Evolutionary conservation across 2,888 invertebrate species (phyloP), one percentile per base, ranked within the genome.

Genomic region (Stenodema calcarata): DNA sequence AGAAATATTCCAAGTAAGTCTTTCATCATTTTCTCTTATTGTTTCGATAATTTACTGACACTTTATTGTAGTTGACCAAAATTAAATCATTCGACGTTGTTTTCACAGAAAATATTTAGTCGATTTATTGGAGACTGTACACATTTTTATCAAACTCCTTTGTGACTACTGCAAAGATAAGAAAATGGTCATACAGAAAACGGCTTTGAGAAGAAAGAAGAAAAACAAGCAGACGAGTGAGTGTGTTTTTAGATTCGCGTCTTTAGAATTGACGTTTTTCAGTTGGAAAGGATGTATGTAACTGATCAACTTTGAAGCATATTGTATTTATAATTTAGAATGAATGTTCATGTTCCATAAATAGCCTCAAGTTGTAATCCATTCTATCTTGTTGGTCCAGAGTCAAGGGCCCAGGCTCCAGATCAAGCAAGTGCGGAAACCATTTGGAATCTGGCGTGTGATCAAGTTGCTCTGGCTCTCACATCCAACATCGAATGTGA

Each of bases 61-160:
- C n/a, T n/a, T n/a, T n/a, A n/a, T n/a, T n/a, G n/a, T n/a, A n/a
- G n/a, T n/a, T n/a, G n/a, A n/a, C n/a, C n/a, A n/a, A n/a, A 12
- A 12, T 47, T 47, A 14, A 47, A 47, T 12, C 87, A 81, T n/a
- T n/a, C n/a, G n/a, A n/a, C n/a, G n/a, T n/a, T n/a, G n/a, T n/a
- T n/a, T n/a, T 91, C 91, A 86, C 90, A 96, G 96, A 90, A 92
- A 93, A 0, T 98, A 96, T 91, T 92, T 99, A 88, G 94, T 95
- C 89, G 98, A 99, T 92, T 92, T 99, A 86, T 92, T 98, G 9
- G 97, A 98, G 91, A 96, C 97, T 0, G 95, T 95, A 69, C 98
- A 99, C 91, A 93, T 98, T 87, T 98, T 97, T 91, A 91, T 98
- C 87, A 97, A 97, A 93, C 95, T 98, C 94, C 92, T 99, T 90